Base-by-base conservation (phyloP, 2,888 invertebrate species). In the Terebella lapidaria region DNA sequence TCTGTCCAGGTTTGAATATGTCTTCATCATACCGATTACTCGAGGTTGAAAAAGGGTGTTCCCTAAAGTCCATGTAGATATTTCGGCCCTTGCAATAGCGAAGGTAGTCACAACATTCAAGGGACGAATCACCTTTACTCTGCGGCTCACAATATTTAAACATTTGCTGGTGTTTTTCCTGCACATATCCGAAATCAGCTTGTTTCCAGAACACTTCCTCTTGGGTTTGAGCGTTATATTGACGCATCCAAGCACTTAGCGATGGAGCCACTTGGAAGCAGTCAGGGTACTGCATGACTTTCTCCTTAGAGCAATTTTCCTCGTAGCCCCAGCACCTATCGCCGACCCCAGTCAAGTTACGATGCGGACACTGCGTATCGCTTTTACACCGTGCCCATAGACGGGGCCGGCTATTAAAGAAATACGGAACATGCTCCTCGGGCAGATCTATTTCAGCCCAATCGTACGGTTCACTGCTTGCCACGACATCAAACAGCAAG, bases 131-230 rank as follows among this genome's bases (percentile, higher is more conserved):
- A 53, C 20, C 10, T 5, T 3, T 52, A 65, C 30, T 76, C 85
- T 83, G 71, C 2, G 87, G 85, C 66, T 81, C 76, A 71, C 88
- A 88, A 47, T 86, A 76, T 1, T 83, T 69, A 68, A 79, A 82
- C 77, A 87, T 79, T 70, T 85, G 84, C 51, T 82, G 78, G 46
- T 80, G 71, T 65, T 84, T 83, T 62, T 85, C 83, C 62, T 79
- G 75, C 1, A 88, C 77, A 69, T 86, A 87, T 69, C 96, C 96
- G 83, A 96, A 97, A 83, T 97, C 97, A 0, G 90, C 94, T 83
- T 93, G 91, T 1, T 87, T 86, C 81, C 89, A 94, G 83, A 95
- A 97, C n/a, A 49, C 22, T 5, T 49, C 49, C 22, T 49, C 49
- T 22, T 49, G 18, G 22, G 18, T 49, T n/a, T 22, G 5, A 10